A percentile compares a stretch with the other conserved stretches of the same genome.
phyloP scores from a whole-genome alignment of 2,797 vertebrate genomes.

The Poecilia gillii region DNA sequence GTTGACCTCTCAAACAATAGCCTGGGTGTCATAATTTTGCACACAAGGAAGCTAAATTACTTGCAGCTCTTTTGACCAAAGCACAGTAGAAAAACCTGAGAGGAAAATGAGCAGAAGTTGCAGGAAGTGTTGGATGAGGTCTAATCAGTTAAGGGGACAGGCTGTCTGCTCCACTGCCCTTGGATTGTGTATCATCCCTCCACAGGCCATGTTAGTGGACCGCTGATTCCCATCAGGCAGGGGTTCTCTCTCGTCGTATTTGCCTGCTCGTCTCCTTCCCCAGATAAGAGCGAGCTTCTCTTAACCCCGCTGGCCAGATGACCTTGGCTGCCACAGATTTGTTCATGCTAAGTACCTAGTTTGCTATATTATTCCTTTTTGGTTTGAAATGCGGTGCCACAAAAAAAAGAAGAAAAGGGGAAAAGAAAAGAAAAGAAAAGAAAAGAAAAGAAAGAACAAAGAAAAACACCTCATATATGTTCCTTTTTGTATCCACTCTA shows the following conservation, averaged over 20 bases:
- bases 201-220: slow-evolving; percentile 57
- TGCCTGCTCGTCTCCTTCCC: slow-evolving; percentile 61
- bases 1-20: slow-evolving; percentile 64
- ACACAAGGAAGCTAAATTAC: slow-evolving; percentile 10
- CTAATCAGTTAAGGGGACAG: slow-evolving; percentile 55
- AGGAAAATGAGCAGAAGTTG: slow-evolving; percentile 32
- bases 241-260: slow-evolving; percentile 62
- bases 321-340: slow-evolving; percentile 77
- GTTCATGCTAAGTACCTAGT: slow-evolving; percentile 72
- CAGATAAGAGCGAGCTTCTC: slow-evolving; percentile 73
- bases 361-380: slow-evolving; percentile 45
- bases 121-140: slow-evolving; percentile 37
- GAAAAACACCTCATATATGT: slow-evolving; percentile 55
- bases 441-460: background rate
- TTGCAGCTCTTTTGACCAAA: background rate
- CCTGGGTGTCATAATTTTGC: slow-evolving; percentile 30
- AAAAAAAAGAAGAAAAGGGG: slow-evolving; percentile 24
- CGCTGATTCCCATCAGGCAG: slow-evolving; percentile 77
- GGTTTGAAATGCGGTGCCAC: slow-evolving; percentile 43
- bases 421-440: background rate
- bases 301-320: slow-evolving; percentile 72
- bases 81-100: slow-evolving; percentile 30
- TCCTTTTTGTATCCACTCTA: slow-evolving; percentile 71
- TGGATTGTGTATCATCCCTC: slow-evolving; percentile 64
- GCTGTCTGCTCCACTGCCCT: slow-evolving; percentile 59